Base-by-base conservation (phyloP, 2,888 invertebrate species). In the Eupeodes luniger region DNA sequence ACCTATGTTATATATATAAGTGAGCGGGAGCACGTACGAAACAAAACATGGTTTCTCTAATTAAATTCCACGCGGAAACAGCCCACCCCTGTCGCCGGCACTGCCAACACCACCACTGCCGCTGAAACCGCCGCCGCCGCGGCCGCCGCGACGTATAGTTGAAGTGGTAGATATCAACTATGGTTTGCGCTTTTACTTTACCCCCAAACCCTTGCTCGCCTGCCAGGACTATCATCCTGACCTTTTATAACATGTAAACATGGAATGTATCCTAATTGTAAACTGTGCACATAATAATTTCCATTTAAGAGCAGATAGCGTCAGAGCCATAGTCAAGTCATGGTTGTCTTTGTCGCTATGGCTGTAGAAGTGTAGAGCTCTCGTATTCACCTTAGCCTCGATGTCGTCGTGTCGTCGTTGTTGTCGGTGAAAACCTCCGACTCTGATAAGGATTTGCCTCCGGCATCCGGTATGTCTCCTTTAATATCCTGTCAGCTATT, bases 201-300 rank as follows among this genome's bases (percentile, higher is more conserved):
- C 36, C 10, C 2, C 16, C 14, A 47, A 57, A 12, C 51, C 57
- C 57, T 36, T 7, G 5, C 57, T 44, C n/a, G 14, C 5, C 47
- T 11, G 57, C 57, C 57, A 66, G 47, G 84, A 75, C 70, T 27
- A 53, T 86, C 79, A 76, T 64, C 79, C 76, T 87, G 87, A 87
- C 87, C 87, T 83, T 83, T 80, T 79, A 83, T 82, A 83, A 80
- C 79, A 83, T 83, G 83, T 83, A 87, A 87, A 83, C 87, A 80
- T 83, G 80, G 83, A 83, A 87, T 75, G 80, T 83, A 77, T 80
- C 83, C 83, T 87, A 83, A 83, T 87, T 87, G 83, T 80, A 76
- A 80, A 77, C 76, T 83, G 87, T 87, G 55, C 87, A 83, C 83
- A 80, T 83, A 87, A 83, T 83, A 87, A 87, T 80, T 83, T 80